Evolutionary conservation across 1,140 invertebrate species (phyloP).

Genomic region (Doryteuthis pealeii): DNA sequence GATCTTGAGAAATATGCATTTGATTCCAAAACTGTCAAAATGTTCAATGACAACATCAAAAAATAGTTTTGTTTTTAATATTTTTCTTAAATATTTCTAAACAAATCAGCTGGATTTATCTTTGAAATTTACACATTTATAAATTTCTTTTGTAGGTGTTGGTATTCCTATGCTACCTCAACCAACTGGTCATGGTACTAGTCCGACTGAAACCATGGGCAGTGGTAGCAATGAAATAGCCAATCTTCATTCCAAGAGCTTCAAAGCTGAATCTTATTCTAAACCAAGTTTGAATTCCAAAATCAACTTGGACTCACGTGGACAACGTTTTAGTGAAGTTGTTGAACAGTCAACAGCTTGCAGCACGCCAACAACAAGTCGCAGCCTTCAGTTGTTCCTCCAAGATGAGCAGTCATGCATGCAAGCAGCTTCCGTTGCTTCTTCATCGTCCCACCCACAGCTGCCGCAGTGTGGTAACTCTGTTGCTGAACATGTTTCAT

Average conservation of each 20-base stretch:
- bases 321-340: neutral
- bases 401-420: neutral
- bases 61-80: too few relatives aligned
- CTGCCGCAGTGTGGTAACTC: neutral
- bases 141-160: neutral
- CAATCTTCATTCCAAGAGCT: neutral
- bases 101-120: too few relatives aligned
- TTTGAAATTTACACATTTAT: too few relatives aligned
- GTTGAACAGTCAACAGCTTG: neutral
- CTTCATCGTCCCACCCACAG: neutral
- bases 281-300: neutral
- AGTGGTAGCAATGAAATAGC: neutral
- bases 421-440: neutral
- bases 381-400: neutral
- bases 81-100: too few relatives aligned
- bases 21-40: too few relatives aligned
- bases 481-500: neutral
- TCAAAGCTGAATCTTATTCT: neutral
- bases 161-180: neutral
- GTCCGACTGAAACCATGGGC: neutral
- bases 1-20: too few relatives aligned
- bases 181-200: neutral
- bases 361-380: neutral
- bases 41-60: too few relatives aligned
- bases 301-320: neutral